Percentiles rank a stretch among this genome's conserved stretches.
phyloP scores from a whole-genome alignment of 2,113 vertebrate genomes.

The Saguinus imperator region DNA sequence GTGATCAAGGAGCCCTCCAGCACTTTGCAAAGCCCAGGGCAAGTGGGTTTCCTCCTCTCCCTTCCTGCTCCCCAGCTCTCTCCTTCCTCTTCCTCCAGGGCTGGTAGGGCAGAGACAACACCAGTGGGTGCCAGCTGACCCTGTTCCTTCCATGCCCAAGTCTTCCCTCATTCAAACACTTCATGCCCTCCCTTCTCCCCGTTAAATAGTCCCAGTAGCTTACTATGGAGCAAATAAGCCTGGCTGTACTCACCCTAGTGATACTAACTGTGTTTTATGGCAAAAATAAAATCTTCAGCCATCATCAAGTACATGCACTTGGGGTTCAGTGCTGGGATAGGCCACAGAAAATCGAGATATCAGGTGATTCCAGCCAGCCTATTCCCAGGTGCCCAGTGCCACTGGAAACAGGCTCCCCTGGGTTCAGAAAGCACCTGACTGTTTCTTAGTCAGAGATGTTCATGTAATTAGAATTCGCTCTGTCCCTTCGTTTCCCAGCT shows the following conservation, averaged over 20 bases:
- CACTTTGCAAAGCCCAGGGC: background rate
- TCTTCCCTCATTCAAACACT: too few relatives aligned
- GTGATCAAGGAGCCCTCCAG: background rate
- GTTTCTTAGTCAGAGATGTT: background rate
- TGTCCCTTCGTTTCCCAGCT: background rate
- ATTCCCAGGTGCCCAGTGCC: background rate
- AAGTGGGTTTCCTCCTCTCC: rapidly evolving
- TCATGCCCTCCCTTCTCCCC: background rate
- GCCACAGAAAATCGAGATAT: rapidly evolving
- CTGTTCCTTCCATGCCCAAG: background rate
- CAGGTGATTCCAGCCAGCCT: rapidly evolving
- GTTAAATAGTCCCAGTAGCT: background rate
- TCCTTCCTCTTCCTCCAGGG: too few relatives aligned
- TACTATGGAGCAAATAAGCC: background rate
- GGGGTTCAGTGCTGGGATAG: rapidly evolving
- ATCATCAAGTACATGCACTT: rapidly evolving
- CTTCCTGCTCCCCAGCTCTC: too few relatives aligned
- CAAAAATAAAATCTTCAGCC: background rate
- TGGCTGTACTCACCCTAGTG: rapidly evolving
- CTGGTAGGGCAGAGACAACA: too few relatives aligned
- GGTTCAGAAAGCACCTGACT: background rate
- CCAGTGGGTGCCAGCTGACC: background rate
- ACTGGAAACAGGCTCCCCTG: background rate
- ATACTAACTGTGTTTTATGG: background rate
- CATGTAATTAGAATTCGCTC: background rate